These are phyloP conservation scores for Diorhabda elongata DNA, from an alignment of 1,140 invertebrate genomes.

Conservation along the genomic window DNA sequence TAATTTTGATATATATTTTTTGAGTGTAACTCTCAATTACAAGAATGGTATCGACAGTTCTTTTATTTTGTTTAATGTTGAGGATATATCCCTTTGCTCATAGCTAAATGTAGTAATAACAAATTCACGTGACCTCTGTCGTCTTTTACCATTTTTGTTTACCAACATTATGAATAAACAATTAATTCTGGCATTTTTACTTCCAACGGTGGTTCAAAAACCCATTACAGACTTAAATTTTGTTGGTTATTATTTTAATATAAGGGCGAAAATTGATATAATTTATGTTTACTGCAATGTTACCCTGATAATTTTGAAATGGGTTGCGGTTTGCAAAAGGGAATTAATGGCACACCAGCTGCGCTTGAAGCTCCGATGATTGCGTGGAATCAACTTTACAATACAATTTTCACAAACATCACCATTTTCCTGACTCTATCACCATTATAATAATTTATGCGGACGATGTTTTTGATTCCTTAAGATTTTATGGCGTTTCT, in stretches of 20 bases:
- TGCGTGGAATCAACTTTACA: slow-evolving; percentile 1
- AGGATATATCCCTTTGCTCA: no score
- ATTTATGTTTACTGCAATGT: not conserved
- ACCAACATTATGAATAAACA: no score
- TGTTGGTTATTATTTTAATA: slow-evolving; percentile 1
- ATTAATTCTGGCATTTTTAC: not conserved
- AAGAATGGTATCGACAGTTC: no score
- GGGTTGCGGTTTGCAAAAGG: slow-evolving; percentile 1
- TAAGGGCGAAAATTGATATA: not conserved
- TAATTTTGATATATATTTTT: no score
- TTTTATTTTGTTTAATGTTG: no score
- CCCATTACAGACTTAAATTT: not conserved
- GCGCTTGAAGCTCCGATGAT: not conserved
- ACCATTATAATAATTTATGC: not conserved
- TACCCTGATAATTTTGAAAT: not conserved
- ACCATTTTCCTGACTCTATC: not conserved
- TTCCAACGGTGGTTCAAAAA: not conserved
- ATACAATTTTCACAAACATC: slow-evolving; percentile 2
- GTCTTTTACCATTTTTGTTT: no score
- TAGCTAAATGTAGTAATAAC: no score
- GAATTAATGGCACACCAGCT: not conserved
- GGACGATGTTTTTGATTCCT: not conserved
- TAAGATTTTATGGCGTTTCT: not conserved
- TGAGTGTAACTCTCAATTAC: no score
- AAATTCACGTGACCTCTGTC: no score